Evolutionary conservation across 2,888 invertebrate species (phyloP).

Genomic region (Standfussiana lucernea): DNA sequence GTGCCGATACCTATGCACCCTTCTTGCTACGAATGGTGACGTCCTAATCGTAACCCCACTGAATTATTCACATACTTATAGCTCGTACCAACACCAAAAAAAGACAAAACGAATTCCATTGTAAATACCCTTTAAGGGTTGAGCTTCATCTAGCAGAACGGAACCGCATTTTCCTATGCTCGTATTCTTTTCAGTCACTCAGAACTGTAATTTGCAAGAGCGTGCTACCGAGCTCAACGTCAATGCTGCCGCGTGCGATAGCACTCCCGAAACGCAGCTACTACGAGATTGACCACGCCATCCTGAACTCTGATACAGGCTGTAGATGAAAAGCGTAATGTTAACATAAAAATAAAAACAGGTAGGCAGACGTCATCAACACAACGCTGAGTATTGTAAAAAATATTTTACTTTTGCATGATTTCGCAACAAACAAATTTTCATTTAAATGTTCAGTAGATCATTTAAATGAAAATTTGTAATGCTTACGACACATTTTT

Average conservation of each 20-base stretch:
- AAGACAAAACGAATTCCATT: background rate
- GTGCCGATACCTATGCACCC: constrained; percentile 8
- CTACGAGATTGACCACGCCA: background rate
- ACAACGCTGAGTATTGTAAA: background rate
- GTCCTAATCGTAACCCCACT: background rate
- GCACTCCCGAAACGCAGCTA: background rate
- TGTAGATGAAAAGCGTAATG: background rate
- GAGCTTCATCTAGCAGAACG: too few species aligned
- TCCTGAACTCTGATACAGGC: background rate
- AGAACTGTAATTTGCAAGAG: background rate
- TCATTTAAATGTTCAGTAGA: background rate
- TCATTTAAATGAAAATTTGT: too few species aligned
- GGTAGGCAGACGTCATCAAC: background rate
- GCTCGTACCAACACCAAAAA: background rate
- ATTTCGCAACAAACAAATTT: constrained; percentile 2
- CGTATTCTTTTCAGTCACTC: background rate
- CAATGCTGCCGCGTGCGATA: too few species aligned
- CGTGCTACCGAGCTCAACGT: background rate
- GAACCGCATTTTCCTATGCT: too few species aligned
- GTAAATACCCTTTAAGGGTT: too few species aligned
- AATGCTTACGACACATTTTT: background rate
- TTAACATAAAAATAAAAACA: background rate
- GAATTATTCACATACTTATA: constrained; percentile 5
- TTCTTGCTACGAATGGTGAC: background rate
- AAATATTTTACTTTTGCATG: background rate